Conservation (phyloP, 2,888 invertebrate species). For the Thecocarcelia acutangulata region DNA sequence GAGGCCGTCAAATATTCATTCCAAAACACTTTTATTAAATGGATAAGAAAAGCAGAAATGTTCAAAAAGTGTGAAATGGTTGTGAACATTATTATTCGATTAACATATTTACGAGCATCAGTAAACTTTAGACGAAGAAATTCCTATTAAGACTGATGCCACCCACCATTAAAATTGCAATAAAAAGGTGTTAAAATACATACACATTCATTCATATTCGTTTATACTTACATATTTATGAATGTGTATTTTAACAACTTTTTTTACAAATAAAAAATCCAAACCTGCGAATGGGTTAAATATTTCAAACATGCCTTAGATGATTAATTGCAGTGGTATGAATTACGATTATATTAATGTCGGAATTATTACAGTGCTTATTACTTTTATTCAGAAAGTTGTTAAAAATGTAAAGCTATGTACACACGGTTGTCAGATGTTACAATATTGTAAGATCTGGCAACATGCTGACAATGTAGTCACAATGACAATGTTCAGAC, state of each 20-base stretch:
- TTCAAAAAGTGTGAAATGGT: constrained; percentile 51
- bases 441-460: too few species aligned
- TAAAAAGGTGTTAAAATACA: constrained; percentile 51
- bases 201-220: too few species aligned
- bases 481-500: too few species aligned
- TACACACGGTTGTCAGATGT: too few species aligned
- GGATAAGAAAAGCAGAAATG: constrained; percentile 53
- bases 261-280: constrained; percentile 19
- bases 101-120: constrained; percentile 68
- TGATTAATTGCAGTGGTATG: constrained; percentile 23
- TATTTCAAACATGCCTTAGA: constrained; percentile 27
- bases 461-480: too few species aligned
- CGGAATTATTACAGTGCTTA: constrained; percentile 31
- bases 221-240: too few species aligned
- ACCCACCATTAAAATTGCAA: constrained; percentile 34
- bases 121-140: constrained; percentile 56
- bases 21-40: constrained; percentile 49
- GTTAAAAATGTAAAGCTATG: constrained; percentile 5
- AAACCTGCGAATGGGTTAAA: constrained; percentile 32
- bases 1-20: constrained; percentile 34
- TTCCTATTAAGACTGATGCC: constrained; percentile 34
- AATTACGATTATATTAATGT: constrained; percentile 30
- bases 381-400: constrained; percentile 13
- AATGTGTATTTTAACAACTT: too few species aligned
- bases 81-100: constrained; percentile 69